Evolutionary conservation across 2,797 vertebrate genomes (phyloP).

Genomic region (Anguilla marmorata): DNA sequence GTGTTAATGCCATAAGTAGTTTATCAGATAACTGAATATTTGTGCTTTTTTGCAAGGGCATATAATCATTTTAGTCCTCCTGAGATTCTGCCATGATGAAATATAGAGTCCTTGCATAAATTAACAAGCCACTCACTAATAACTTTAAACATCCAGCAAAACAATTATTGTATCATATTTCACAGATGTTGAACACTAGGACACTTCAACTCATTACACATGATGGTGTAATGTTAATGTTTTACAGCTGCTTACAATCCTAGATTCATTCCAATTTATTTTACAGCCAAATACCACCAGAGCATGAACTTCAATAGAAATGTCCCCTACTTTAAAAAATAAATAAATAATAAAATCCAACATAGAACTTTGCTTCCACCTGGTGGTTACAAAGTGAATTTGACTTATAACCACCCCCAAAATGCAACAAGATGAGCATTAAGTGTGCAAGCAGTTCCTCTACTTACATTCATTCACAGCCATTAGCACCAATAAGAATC

Average conservation of each 20-base stretch:
- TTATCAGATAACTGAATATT: neutral
- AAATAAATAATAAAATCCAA: neutral
- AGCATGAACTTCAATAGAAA: neutral
- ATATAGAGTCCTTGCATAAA: neutral
- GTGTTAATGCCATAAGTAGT: neutral
- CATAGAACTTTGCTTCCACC: conserved; percentile 16
- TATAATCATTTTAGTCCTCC: neutral
- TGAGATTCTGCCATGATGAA: neutral
- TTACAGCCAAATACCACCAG: neutral
- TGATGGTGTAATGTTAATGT: neutral
- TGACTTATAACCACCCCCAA: too few relatives aligned
- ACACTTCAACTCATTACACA: neutral
- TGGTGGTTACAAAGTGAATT: neutral
- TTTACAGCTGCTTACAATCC: neutral
- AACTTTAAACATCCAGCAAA: neutral
- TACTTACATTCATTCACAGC: too few relatives aligned
- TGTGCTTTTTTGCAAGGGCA: neutral
- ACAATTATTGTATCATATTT: neutral
- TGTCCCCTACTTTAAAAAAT: neutral
- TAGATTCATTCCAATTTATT: neutral
- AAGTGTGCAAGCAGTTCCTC: too few relatives aligned
- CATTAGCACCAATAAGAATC: too few relatives aligned
- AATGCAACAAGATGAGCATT: too few relatives aligned
- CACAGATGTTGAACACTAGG: neutral
- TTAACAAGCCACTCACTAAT: neutral